Evolutionary conservation across 2,113 vertebrate genomes (phyloP).

Genomic region (Heterocephalus glaber): DNA sequence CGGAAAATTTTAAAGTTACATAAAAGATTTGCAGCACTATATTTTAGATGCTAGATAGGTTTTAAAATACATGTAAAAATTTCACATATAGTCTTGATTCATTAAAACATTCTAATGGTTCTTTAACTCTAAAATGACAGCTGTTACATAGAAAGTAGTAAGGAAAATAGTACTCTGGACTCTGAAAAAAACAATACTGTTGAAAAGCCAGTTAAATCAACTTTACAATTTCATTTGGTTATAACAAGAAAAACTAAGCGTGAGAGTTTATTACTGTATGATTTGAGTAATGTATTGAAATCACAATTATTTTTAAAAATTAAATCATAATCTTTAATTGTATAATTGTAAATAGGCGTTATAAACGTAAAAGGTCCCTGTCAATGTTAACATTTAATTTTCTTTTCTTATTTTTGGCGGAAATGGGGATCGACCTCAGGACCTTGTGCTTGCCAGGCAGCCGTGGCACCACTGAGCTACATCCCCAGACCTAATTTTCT

Average conservation of each 20-base stretch:
- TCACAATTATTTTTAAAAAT: constrained; percentile 46
- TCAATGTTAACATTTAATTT: background rate
- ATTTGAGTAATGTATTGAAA: background rate
- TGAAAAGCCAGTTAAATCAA: constrained; percentile 44
- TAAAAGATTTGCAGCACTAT: background rate
- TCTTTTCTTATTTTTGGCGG: too few species aligned
- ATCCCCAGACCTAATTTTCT: too few species aligned
- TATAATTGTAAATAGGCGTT: background rate
- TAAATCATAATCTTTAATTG: background rate
- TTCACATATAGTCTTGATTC: background rate
- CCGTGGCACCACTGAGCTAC: too few species aligned
- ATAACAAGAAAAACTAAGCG: background rate
- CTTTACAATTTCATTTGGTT: constrained; percentile 42
- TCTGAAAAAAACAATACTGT: background rate
- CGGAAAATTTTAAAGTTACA: background rate
- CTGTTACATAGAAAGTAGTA: background rate
- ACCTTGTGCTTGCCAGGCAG: too few species aligned
- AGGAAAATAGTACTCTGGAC: background rate
- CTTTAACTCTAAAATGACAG: background rate
- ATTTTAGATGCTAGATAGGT: background rate
- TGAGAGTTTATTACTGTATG: constrained; percentile 21
- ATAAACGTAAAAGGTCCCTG: background rate
- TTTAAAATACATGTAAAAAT: constrained; percentile 38
- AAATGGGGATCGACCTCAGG: too few species aligned
- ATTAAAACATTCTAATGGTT: background rate